Base-by-base conservation (phyloP, 1,140 invertebrate genomes). In the Sarcophaga bullata region DNA sequence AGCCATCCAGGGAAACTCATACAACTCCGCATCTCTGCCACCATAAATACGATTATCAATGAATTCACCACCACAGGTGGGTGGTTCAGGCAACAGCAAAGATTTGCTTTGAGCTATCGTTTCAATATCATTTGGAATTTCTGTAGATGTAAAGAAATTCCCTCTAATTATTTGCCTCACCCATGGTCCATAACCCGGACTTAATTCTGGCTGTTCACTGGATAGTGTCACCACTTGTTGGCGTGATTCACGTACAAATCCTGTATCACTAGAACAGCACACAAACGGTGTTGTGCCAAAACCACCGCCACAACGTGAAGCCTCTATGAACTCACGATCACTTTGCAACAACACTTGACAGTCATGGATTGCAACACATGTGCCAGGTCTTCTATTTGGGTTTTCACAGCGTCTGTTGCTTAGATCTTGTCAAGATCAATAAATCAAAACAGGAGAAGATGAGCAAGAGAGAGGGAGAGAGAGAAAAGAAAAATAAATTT, bases 1-100 rank as follows among this genome's bases (percentile, higher is more conserved):
- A 0, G 90, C 93, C 90, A 94, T 91, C 94, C 94, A 93, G 1
- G 92, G 92, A 84, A 92, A 92, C 84, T 93, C 92, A n/a, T 92
- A 91, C 7, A 92, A 83, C 0, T 85, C 85, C 2, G 92, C 84
- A 83, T 91, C 88, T 17, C 85, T 82, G 73, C 88, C 88, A 73
- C 85, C 87, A 48, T 90, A 90, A n/a, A 90, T 90, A 52, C 88
- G 84, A 58, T 89, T 88, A 46, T 82, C 84, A 6, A 89, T 88
- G n/a, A 84, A 85, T 25, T 89, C 85, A 37, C 87, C 88, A 0
- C 88, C 88, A 47, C 88, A 90, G 7, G 80, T 83, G 0, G 88
- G 88, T 0, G 87, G 85, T 78, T 84, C 84, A 5, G 88, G 88
- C 25, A 90, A 58, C 8, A 75, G 9, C 13, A 52, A 49, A 1